Evolutionary conservation across 2,113 vertebrate species (phyloP).

Genomic region (Protobothrops flavoviridis): DNA sequence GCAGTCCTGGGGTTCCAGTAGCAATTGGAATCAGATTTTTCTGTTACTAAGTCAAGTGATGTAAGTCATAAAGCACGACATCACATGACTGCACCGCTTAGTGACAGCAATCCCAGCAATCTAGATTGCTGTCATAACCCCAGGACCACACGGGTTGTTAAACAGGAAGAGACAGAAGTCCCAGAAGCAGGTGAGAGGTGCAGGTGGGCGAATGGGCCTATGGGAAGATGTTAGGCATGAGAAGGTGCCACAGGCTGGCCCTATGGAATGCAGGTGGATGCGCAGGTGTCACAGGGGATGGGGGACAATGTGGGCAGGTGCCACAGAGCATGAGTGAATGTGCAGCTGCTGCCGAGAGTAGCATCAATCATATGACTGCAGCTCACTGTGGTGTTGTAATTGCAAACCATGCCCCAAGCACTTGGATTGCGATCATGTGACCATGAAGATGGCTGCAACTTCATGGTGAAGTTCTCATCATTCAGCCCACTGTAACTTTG

Average conservation of each 20-base stretch:
- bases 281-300: too few relatives aligned
- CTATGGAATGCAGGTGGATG: not conserved
- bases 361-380: not conserved
- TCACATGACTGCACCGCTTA: not conserved
- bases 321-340: not conserved
- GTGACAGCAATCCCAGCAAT: not conserved
- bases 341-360: not conserved
- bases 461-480: not conserved
- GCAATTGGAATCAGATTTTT: not conserved
- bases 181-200: not conserved
- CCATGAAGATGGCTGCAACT: not conserved
- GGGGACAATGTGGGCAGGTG: not conserved
- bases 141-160: not conserved
- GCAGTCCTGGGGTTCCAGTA: not conserved
- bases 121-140: not conserved
- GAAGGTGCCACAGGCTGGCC: not conserved
- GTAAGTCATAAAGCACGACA: not conserved
- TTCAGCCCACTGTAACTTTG: not conserved
- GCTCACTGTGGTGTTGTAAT: not conserved
- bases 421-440: not conserved
- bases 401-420: not conserved
- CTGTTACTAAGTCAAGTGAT: not conserved
- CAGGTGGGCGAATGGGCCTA: not conserved
- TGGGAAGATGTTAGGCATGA: not conserved
- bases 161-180: not conserved